These are phyloP conservation scores for Ips nitidus DNA, from an alignment of 1,140 invertebrate genomes.

Conservation along the genomic window DNA sequence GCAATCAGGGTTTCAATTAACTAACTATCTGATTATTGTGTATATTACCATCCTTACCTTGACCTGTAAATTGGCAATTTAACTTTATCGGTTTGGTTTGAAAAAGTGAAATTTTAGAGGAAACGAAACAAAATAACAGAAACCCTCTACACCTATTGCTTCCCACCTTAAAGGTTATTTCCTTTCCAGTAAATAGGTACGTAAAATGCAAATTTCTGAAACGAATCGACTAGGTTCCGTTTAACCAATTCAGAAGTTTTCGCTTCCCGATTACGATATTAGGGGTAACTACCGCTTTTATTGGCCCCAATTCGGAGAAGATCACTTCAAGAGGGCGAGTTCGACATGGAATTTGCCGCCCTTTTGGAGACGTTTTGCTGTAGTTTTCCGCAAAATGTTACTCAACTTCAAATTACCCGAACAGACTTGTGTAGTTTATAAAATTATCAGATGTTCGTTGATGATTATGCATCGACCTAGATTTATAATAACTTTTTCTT, in stretches of 20 bases:
- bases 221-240: slow-evolving; percentile 13
- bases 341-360: slow-evolving; percentile 7
- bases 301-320: slow-evolving; percentile 13
- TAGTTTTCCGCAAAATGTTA: no score
- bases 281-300: slow-evolving; percentile 12
- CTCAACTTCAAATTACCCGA: no score
- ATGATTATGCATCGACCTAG: no score
- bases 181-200: slow-evolving; percentile 7
- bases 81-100: not conserved
- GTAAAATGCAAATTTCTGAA: slow-evolving; percentile 11
- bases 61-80: not conserved
- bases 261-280: slow-evolving; percentile 16
- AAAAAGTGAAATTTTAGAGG: not conserved
- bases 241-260: slow-evolving; percentile 17
- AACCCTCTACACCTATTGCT: not conserved
- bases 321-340: slow-evolving; percentile 14
- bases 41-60: not conserved
- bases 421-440: no score
- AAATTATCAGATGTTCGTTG: no score
- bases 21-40: not conserved
- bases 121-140: not conserved
- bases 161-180: slow-evolving; percentile 6
- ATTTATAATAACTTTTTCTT: no score
- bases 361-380: not conserved
- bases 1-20: slow-evolving; percentile 11